A percentile compares a stretch with the other conserved stretches of the same genome.
phyloP scores from a whole-genome alignment of 2,888 invertebrate genomes.

The Stenotaenia linearis region DNA sequence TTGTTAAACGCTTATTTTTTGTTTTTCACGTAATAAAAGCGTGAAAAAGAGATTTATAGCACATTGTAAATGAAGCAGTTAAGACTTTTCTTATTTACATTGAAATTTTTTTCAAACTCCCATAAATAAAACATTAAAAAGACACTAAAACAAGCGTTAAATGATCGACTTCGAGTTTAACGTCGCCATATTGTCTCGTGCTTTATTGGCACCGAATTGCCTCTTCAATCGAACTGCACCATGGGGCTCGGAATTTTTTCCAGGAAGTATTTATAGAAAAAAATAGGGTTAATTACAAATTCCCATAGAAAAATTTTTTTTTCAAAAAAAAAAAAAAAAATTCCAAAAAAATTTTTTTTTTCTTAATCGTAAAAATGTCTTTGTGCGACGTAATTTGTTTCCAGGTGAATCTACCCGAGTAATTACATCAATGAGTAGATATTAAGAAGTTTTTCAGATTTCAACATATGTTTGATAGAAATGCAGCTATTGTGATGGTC shows the following conservation, averaged over 20 bases:
- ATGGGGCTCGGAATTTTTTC: background rate
- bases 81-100: constrained; percentile 19
- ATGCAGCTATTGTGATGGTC: constrained; percentile 3
- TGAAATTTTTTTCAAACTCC: background rate
- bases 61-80: constrained; percentile 2
- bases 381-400: background rate
- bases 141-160: background rate
- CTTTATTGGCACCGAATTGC: background rate
- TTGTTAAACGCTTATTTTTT: background rate
- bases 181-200: background rate
- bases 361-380: background rate
- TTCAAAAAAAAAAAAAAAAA: background rate
- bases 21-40: background rate
- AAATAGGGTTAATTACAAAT: background rate
- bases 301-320: background rate
- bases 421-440: constrained; percentile 11
- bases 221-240: background rate
- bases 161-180: background rate
- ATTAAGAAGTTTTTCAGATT: background rate
- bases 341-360: background rate
- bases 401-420: constrained; percentile 11
- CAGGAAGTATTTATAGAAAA: background rate
- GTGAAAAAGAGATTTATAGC: background rate
- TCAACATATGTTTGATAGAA: constrained; percentile 26
- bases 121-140: background rate